phyloP scores from a whole-genome alignment of 1,140 invertebrate genomes.

The Brachionus angularis region DNA sequence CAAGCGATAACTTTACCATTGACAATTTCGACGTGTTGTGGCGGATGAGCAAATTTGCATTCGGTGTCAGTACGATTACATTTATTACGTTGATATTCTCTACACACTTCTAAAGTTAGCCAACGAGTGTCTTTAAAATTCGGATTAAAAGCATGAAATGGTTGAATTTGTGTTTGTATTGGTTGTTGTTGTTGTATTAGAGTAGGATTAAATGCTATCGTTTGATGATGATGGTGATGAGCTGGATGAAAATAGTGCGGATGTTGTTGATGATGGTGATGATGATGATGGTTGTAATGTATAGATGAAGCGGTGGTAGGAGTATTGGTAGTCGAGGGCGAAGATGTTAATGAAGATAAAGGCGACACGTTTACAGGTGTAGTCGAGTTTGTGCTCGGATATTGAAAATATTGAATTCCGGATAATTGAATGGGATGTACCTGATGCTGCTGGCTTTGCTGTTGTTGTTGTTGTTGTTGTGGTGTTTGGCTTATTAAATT shows the following conservation, averaged over 20 bases:
- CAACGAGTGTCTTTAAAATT: slow-evolving; percentile 90
- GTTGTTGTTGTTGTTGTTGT: background rate
- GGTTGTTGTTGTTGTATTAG: background rate
- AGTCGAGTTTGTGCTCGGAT: slow-evolving; percentile 37
- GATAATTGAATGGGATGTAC: background rate
- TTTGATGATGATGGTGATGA: slow-evolving; percentile 17
- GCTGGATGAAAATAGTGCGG: slow-evolving; percentile 12
- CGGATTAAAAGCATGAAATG: too few species aligned
- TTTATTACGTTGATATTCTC: slow-evolving; percentile 98
- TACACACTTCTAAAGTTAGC: slow-evolving; percentile 98
- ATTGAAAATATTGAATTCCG: slow-evolving; percentile 40
- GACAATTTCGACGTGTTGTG: slow-evolving; percentile 89
- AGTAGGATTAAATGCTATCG: background rate
- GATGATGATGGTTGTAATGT: background rate
- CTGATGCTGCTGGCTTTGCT: slow-evolving; percentile 3
- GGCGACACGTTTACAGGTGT: slow-evolving; percentile 37
- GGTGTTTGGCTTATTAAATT: background rate
- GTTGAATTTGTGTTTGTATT: too few species aligned
- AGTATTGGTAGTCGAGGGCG: slow-evolving; percentile 39
- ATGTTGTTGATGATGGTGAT: slow-evolving; percentile 11
- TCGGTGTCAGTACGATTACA: slow-evolving; percentile 96
- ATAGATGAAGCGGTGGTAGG: slow-evolving; percentile 30
- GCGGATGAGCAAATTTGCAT: slow-evolving; percentile 99
- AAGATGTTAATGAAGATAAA: slow-evolving; percentile 27
- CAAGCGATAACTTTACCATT: slow-evolving; percentile 99